Conservation (phyloP, 2,888 invertebrate genomes). For the Spialia ferax region DNA sequence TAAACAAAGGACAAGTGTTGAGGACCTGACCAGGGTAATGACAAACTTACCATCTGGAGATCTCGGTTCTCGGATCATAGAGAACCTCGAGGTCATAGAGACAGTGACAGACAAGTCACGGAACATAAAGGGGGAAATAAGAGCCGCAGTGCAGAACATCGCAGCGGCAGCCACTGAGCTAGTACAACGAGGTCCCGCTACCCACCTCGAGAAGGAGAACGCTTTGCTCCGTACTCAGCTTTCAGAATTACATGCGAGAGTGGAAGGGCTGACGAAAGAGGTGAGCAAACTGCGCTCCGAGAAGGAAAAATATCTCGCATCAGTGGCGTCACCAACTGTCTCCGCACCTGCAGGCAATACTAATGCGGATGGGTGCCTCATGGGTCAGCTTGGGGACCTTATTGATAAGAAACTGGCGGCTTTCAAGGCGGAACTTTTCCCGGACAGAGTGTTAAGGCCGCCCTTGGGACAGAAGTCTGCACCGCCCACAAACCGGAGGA, state of each 20-base stretch:
- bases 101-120: neutral
- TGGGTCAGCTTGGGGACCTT: neutral
- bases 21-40: neutral
- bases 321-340: too few relatives aligned
- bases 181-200: neutral
- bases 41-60: neutral
- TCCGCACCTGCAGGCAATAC: too few relatives aligned
- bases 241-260: neutral
- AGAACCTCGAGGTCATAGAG: neutral
- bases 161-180: neutral
- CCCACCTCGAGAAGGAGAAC: neutral
- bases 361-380: too few relatives aligned
- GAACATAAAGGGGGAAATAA: neutral
- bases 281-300: neutral
- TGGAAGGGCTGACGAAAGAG: neutral
- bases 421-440: neutral
- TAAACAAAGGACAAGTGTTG: neutral
- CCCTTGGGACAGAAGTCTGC: too few relatives aligned
- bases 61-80: conserved; percentile 11
- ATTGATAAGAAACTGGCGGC: neutral
- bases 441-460: neutral
- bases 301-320: too few relatives aligned
- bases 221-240: neutral
- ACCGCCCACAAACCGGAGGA: neutral
- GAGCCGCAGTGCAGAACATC: neutral